Conservation (phyloP, 1,140 invertebrate species). For the Kradibia gibbosae region DNA sequence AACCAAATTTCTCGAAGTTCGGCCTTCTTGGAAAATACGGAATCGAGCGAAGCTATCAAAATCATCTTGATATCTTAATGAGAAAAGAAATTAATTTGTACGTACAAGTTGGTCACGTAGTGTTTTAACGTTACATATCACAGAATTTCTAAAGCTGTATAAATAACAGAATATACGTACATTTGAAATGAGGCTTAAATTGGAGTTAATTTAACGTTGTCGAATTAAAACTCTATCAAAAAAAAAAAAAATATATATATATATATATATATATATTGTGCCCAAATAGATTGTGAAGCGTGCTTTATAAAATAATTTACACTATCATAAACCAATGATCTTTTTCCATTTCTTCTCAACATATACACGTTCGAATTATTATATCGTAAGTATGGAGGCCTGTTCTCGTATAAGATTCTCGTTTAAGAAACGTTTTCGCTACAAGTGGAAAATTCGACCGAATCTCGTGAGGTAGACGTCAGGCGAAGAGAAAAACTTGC, state of each 20-base stretch:
- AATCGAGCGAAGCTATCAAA: no score
- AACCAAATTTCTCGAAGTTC: not conserved
- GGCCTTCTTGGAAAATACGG: no score
- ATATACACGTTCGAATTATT: not conserved
- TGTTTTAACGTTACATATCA: not conserved
- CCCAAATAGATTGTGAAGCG: not conserved
- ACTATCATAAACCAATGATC: not conserved
- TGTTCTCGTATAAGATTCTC: no score
- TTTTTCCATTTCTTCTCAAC: not conserved
- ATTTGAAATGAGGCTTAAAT: not conserved
- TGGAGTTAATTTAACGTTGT: not conserved
- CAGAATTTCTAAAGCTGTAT: constrained; percentile 42
- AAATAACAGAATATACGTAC: constrained; percentile 36
- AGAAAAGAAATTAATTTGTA: constrained; percentile 4
- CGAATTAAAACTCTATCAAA: not conserved
- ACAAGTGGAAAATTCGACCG: no score
- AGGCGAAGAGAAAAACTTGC: no score
- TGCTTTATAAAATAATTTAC: not conserved
- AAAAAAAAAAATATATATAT: no score
- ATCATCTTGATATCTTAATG: not conserved
- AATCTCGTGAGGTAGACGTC: no score
- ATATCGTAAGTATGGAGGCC: no score
- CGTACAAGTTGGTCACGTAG: not conserved
- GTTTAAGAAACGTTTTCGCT: not conserved
- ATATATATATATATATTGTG: no score